Conservation (phyloP, 2,113 vertebrate genomes). For the Microtus oregoni region DNA sequence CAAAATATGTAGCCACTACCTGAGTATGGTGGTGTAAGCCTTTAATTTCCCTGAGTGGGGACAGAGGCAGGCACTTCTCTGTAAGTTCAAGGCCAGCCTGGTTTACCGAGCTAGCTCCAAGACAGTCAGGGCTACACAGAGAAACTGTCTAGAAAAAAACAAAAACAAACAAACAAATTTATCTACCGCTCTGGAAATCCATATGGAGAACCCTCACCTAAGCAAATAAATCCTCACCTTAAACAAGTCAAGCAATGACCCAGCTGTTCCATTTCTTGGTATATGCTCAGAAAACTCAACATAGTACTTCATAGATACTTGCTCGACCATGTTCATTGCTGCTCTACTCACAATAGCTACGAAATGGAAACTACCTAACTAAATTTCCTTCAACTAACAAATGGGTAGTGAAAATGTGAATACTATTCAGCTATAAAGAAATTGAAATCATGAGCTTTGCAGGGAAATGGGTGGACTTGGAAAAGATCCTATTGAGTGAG, state of each 20-base stretch:
- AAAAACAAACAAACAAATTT: too few relatives aligned
- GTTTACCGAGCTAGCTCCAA: too few relatives aligned
- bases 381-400: background rate
- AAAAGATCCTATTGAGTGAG: background rate
- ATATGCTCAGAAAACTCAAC: background rate
- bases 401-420: background rate
- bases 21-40: too few relatives aligned
- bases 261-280: background rate
- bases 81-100: too few relatives aligned
- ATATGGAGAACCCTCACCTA: background rate
- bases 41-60: too few relatives aligned
- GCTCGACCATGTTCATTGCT: background rate
- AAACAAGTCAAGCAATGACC: background rate
- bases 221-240: background rate
- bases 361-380: background rate
- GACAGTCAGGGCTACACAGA: too few relatives aligned
- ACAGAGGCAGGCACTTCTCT: too few relatives aligned
- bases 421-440: background rate
- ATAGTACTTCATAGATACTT: too few relatives aligned
- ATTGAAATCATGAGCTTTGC: background rate
- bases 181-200: background rate
- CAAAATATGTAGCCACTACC: background rate
- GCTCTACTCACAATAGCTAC: background rate
- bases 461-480: background rate
- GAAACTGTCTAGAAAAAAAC: too few relatives aligned